Conservation (phyloP, 2,888 invertebrate genomes). For the Lottia scabra region DNA sequence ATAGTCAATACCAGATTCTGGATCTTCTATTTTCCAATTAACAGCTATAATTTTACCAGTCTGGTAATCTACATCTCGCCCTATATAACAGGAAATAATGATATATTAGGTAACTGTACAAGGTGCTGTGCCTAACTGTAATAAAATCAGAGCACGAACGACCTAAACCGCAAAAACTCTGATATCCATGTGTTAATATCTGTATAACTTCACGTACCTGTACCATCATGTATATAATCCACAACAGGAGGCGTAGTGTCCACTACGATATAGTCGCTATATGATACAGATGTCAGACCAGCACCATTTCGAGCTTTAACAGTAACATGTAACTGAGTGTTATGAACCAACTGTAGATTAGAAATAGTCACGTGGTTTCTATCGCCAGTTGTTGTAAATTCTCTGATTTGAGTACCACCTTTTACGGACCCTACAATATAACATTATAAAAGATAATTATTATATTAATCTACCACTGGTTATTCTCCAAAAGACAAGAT, state of each 20-base stretch:
- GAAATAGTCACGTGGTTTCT: conserved; percentile 35
- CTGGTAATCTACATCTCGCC: conserved; percentile 31
- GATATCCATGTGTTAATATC: no score
- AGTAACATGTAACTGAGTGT: conserved; percentile 41
- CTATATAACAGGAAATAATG: not conserved
- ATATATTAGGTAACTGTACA: no score
- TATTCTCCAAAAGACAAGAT: no score
- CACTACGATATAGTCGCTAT: conserved; percentile 37
- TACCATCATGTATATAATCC: conserved; percentile 37
- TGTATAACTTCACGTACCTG: conserved; percentile 15
- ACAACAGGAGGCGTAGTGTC: conserved; percentile 46
- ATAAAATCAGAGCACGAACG: no score
- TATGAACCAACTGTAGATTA: conserved; percentile 36
- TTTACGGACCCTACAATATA: conserved; percentile 33
- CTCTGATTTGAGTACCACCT: conserved; percentile 41
- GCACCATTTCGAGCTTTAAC: conserved; percentile 49
- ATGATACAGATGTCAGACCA: conserved; percentile 34
- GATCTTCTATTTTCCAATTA: conserved; percentile 34
- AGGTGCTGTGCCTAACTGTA: no score
- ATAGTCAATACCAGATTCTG: conserved; percentile 31
- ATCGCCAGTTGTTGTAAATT: conserved; percentile 36
- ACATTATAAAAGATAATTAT: no score
- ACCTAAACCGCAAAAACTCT: no score
- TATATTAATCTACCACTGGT: no score
- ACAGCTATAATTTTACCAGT: conserved; percentile 16